Percentiles rank a stretch among this genome's conserved stretches.
These are phyloP conservation scores for Psammodynastes pulverulentus DNA, from an alignment of 2,113 vertebrate genomes.

Conservation along the genomic window DNA sequence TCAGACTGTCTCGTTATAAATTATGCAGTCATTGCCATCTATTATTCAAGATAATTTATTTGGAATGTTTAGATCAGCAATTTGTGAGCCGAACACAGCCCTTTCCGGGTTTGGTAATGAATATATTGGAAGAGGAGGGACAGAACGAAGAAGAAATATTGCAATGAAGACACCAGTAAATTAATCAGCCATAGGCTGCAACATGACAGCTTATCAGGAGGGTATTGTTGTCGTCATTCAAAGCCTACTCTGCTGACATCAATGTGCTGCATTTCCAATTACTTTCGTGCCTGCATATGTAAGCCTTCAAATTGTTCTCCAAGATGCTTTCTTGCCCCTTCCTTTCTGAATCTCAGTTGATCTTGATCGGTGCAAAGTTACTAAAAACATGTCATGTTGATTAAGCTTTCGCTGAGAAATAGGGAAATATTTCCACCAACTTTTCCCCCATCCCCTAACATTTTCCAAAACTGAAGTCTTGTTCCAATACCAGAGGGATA, in stretches of 20 bases:
- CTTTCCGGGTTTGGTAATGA: slow-evolving; percentile 40
- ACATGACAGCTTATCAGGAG: slow-evolving; percentile 29
- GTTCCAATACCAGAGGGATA: too few species aligned
- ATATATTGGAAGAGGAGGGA: slow-evolving; percentile 36
- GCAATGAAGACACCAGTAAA: background rate
- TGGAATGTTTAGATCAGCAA: slow-evolving; percentile 70
- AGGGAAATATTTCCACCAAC: background rate
- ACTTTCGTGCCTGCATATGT: background rate
- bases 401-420: background rate
- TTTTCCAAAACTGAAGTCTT: background rate
- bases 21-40: slow-evolving; percentile 70
- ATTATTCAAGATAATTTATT: slow-evolving; percentile 76
- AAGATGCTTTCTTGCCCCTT: background rate
- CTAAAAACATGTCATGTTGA: background rate
- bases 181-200: slow-evolving; percentile 42
- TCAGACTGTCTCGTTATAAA: slow-evolving; percentile 62
- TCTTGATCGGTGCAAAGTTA: background rate
- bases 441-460: background rate
- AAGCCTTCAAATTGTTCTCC: background rate
- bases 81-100: slow-evolving; percentile 49
- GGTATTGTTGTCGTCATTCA: slow-evolving; percentile 35
- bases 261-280: rapidly evolving
- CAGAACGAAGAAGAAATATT: background rate
- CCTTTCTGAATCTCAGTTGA: background rate
- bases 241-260: slow-evolving; percentile 26